Percentiles rank a stretch among this genome's conserved stretches.
Conservation (phyloP, 2,888 invertebrate species). For the Alloscopus bannaensis region DNA sequence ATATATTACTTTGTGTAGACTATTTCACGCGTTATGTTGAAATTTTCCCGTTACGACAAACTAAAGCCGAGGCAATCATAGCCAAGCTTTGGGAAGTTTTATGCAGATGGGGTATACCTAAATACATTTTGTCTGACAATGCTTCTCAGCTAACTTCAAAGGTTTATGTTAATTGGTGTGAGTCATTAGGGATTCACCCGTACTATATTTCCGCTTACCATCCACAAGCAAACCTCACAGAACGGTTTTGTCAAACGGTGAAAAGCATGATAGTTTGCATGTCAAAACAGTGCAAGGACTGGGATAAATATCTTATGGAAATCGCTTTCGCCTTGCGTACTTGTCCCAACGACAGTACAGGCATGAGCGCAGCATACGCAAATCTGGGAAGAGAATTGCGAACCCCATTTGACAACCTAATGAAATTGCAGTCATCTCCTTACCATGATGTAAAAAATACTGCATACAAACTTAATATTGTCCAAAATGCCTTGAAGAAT, state of each 20-base stretch:
- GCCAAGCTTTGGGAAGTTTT: slow-evolving; percentile 27
- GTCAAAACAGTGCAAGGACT: slow-evolving; percentile 4
- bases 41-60: slow-evolving; percentile 27
- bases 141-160: slow-evolving; percentile 46
- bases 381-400: slow-evolving; percentile 42
- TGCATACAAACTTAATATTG: not conserved
- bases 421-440: not conserved
- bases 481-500: slow-evolving; percentile 33
- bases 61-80: slow-evolving; percentile 28
- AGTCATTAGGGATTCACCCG: slow-evolving; percentile 22
- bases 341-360: slow-evolving; percentile 20
- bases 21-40: slow-evolving; percentile 42
- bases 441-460: not conserved
- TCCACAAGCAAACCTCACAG: slow-evolving; percentile 43
- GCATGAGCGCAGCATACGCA: slow-evolving; percentile 44
- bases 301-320: slow-evolving; percentile 30
- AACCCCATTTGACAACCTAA: slow-evolving; percentile 43
- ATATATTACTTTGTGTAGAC: slow-evolving; percentile 49
- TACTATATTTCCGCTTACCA: slow-evolving; percentile 51
- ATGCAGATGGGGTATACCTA: slow-evolving; percentile 27
- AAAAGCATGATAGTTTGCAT: slow-evolving; percentile 45
- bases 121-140: slow-evolving; percentile 39
- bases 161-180: slow-evolving; percentile 32
- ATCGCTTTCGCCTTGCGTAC: slow-evolving; percentile 41
- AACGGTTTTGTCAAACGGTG: slow-evolving; percentile 42